Evolutionary conservation across 2,888 invertebrate species (phyloP).

Genomic region (Meteorus colon): DNA sequence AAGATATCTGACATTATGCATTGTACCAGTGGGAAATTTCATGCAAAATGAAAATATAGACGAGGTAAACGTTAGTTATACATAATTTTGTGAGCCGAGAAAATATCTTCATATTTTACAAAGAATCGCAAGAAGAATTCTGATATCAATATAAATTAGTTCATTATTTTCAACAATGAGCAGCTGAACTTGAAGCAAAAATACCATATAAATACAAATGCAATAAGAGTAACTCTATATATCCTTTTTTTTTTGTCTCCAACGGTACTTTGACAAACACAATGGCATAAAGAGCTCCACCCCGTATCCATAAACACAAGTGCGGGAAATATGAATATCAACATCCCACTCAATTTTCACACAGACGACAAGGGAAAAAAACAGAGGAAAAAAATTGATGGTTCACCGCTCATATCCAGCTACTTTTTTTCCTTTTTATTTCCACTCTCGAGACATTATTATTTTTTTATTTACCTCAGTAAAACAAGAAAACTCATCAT

Average conservation of each 20-base stretch:
- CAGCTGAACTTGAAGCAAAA: too few relatives aligned
- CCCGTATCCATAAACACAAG: background rate
- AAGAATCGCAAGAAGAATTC: too few relatives aligned
- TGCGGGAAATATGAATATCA: constrained; percentile 6
- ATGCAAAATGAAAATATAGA: too few relatives aligned
- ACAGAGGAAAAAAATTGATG: background rate
- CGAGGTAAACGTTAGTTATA: too few relatives aligned
- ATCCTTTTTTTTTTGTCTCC: background rate
- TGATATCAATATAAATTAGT: too few relatives aligned
- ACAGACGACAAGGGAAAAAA: background rate
- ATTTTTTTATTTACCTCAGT: background rate
- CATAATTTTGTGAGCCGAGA: too few relatives aligned
- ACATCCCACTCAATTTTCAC: constrained; percentile 1
- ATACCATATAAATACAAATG: too few relatives aligned
- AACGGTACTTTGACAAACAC: background rate
- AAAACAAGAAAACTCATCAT: background rate
- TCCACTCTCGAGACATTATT: background rate
- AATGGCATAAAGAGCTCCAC: background rate
- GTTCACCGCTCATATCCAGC: background rate
- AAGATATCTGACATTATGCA: too few relatives aligned
- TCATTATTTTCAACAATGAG: too few relatives aligned
- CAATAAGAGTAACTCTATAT: background rate
- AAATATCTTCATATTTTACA: too few relatives aligned
- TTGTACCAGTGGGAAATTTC: too few relatives aligned
- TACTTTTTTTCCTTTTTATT: background rate